Percentiles rank a stretch among this genome's conserved stretches.
Conservation (phyloP, 2,797 vertebrate species). For the Iguana delicatissima region DNA sequence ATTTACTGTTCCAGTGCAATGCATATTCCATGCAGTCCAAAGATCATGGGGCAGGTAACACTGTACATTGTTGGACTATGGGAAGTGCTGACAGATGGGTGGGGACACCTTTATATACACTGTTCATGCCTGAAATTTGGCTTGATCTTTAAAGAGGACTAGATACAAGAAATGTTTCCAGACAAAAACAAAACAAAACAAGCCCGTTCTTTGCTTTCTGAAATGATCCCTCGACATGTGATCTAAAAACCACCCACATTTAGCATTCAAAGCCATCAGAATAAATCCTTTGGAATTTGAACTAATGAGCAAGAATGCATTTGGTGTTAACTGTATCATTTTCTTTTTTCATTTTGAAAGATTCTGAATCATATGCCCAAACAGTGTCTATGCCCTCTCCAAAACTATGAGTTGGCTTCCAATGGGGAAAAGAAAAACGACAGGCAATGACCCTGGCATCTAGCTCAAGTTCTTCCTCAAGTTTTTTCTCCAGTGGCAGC, state of each 20-base stretch:
- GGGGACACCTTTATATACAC: neutral
- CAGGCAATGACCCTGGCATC: conserved; percentile 91
- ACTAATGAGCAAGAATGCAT: neutral
- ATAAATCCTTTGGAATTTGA: neutral
- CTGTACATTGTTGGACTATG: neutral
- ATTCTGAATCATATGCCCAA: conserved; percentile 89
- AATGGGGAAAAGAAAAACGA: conserved; percentile 95
- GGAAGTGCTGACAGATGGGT: neutral
- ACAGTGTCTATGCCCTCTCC: conserved; percentile 94
- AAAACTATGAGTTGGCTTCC: conserved; percentile 84
- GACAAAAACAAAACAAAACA: neutral
- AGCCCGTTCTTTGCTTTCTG: neutral
- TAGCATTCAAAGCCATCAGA: neutral
- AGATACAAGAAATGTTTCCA: neutral
- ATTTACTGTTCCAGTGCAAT: neutral
- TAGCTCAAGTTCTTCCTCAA: conserved; percentile 85
- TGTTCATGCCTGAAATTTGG: neutral
- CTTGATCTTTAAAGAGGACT: neutral
- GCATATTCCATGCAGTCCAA: neutral
- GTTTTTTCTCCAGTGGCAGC: conserved; percentile 90
- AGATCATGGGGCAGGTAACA: neutral
- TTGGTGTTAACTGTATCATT: neutral
- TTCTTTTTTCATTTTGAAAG: conserved; percentile 68
- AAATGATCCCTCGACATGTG: neutral
- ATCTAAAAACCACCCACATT: neutral